A percentile compares a stretch with the other conserved stretches of the same genome.
Evolutionary conservation across 1,140 invertebrate species (phyloP).

Genomic region (Drosophila varians): DNA sequence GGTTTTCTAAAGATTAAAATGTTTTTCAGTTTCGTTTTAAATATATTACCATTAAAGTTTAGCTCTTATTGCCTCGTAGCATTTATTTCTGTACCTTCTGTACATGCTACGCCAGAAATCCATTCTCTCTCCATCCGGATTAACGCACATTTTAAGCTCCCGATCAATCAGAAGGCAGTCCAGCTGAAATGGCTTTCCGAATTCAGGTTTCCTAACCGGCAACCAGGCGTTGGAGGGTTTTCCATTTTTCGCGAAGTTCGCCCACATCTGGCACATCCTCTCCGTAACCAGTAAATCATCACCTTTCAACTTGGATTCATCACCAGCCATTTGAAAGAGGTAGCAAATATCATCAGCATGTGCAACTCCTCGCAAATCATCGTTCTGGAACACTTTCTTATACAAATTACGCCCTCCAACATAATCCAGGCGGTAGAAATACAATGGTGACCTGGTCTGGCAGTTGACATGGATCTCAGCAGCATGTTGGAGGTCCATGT

Average conservation of each 20-base stretch:
- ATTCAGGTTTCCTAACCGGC: constrained; percentile 40
- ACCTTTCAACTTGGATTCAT: constrained; percentile 83
- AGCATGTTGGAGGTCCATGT: constrained; percentile 55
- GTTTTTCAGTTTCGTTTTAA: neutral
- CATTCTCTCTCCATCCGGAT: constrained; percentile 81
- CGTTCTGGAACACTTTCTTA: constrained; percentile 80
- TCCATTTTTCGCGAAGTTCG: constrained; percentile 86
- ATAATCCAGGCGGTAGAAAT: constrained; percentile 85
- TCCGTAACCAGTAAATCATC: constrained; percentile 84
- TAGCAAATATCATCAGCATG: constrained; percentile 87
- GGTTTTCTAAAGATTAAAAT: no score
- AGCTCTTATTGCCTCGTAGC: constrained; percentile 44
- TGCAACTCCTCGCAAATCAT: constrained; percentile 84
- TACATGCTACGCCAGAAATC: constrained; percentile 82
- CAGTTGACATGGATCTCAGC: constrained; percentile 59
- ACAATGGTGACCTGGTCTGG: constrained; percentile 62
- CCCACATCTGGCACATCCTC: constrained; percentile 86
- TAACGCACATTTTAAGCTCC: constrained; percentile 56
- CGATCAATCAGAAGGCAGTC: constrained; percentile 74
- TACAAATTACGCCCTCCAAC: constrained; percentile 85
- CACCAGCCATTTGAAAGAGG: constrained; percentile 85
- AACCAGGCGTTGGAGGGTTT: constrained; percentile 73
- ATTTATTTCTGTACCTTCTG: constrained; percentile 45
- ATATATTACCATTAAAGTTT: constrained; percentile 64
- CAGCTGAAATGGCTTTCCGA: constrained; percentile 43